Base-by-base conservation (phyloP, 2,113 vertebrate species). In the Hepsetus odoe region DNA sequence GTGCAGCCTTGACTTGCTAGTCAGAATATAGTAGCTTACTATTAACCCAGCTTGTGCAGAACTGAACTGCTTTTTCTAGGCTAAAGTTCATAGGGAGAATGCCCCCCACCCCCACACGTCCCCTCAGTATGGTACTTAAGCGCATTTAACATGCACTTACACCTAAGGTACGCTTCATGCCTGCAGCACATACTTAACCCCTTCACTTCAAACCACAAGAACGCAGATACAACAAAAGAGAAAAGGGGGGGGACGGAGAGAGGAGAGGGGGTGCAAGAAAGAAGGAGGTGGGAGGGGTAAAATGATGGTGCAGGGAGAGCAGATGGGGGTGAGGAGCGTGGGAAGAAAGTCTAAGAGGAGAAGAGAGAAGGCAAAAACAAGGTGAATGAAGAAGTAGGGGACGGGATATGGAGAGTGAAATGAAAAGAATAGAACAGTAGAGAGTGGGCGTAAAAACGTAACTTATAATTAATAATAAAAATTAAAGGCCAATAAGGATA, bases 31-130 rank as follows among this genome's bases (percentile, higher is more conserved):
- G 42, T 16, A 14, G 1, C 42, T 44, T 44, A 2, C 12, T 2
- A 14, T 51, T n/a, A n/a, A n/a, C n/a, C 20, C 49, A 51, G 46
- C 8, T 28, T 61, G 4, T 8, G 58, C 18, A 4, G 26, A 13
- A 11, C 59, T 5, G 6, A 46, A 49, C 20, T 20, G 30, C 62
- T 58, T 40, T 59, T 1, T 56, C 44, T 80, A 49, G 65, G 53
- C 22, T 70, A 80, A 74, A 80, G 72, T 62, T 75, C 55, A 75
- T 7, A 68, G 22, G 61, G 22, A 75, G 20, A 30, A 33, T 28
- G 35, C 62, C 71, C 14, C 56, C 38, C 49, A 33, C 40, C 40
- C 62, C 62, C 55, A 14, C 73, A 30, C 44, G 3, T n/a, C n/a
- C n/a, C n/a, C n/a, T n/a, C 32, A 22, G 11, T n/a, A 9, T 53